A percentile compares a stretch with the other conserved stretches of the same genome.
These are phyloP conservation scores for Goniozus legneri DNA, from an alignment of 1,140 invertebrate species.

Conservation along the genomic window DNA sequence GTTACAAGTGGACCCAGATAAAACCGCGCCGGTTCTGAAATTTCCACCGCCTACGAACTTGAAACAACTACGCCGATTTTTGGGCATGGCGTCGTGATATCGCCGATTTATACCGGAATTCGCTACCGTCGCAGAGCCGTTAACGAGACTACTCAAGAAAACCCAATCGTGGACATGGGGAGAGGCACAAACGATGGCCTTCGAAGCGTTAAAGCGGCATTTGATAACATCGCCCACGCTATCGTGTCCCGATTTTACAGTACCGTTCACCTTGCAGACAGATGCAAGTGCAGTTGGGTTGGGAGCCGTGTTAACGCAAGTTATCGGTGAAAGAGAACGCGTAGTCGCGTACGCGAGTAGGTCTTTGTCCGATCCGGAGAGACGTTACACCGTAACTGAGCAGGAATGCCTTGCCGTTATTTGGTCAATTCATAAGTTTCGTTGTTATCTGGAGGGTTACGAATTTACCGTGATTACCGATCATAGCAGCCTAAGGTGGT, in stretches of 20 bases:
- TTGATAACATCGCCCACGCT: neutral
- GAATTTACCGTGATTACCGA: neutral
- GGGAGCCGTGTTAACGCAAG: neutral
- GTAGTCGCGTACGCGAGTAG: conserved; percentile 1
- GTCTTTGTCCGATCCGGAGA: conserved; percentile 4
- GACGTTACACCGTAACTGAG: conserved; percentile 6
- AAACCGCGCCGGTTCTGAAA: neutral
- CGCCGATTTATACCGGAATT: neutral
- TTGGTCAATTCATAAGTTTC: conserved; percentile 39
- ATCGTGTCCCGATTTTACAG: neutral
- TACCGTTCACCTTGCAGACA: neutral
- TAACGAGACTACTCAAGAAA: neutral
- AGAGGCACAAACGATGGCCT: neutral
- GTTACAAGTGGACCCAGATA: neutral
- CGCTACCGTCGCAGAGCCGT: neutral
- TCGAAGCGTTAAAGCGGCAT: neutral
- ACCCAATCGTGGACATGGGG: neutral
- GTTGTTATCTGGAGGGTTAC: conserved; percentile 8
- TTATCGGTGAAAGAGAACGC: neutral
- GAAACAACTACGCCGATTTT: neutral
- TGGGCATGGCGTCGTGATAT: neutral
- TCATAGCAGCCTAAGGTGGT: conserved; percentile 29
- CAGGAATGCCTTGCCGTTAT: conserved; percentile 14
- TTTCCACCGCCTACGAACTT: neutral
- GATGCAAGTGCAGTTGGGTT: neutral